Conservation (phyloP, 1,140 invertebrate genomes). For the Lepidurus couesii region DNA sequence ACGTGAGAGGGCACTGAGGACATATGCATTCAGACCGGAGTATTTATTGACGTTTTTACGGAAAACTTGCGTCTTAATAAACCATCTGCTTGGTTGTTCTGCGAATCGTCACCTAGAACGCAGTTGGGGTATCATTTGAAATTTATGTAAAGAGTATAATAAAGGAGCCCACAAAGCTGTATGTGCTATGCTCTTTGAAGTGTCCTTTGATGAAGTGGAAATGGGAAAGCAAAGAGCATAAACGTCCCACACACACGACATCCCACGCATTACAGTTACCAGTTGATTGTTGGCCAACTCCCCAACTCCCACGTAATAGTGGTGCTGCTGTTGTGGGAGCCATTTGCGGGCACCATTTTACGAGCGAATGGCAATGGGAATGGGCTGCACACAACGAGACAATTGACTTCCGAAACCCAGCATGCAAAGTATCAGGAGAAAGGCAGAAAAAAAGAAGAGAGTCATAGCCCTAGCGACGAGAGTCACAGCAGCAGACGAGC, state of each 20-base stretch:
- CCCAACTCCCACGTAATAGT: neutral
- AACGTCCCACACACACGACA: neutral
- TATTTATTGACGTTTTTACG: no score
- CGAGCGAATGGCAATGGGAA: neutral
- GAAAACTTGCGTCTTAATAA: no score
- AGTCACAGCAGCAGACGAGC: neutral
- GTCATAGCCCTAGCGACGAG: neutral
- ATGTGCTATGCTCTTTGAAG: neutral
- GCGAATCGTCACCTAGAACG: no score
- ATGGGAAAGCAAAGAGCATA: neutral
- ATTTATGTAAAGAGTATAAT: no score
- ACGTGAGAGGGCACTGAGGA: no score
- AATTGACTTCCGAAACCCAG: slow-evolving; percentile 10
- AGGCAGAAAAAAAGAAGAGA: neutral
- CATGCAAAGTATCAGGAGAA: neutral
- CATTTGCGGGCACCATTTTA: neutral
- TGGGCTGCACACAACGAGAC: slow-evolving; percentile 6
- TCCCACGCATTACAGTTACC: neutral
- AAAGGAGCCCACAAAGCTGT: no score
- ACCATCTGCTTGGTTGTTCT: no score
- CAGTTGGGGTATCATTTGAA: no score
- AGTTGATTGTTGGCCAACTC: neutral
- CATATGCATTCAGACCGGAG: no score
- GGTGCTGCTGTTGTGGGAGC: neutral
- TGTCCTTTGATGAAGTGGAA: slow-evolving; percentile 8